phyloP scores from a whole-genome alignment of 92 coral and sea anemone genomes.

The Paragorgia papillata region DNA sequence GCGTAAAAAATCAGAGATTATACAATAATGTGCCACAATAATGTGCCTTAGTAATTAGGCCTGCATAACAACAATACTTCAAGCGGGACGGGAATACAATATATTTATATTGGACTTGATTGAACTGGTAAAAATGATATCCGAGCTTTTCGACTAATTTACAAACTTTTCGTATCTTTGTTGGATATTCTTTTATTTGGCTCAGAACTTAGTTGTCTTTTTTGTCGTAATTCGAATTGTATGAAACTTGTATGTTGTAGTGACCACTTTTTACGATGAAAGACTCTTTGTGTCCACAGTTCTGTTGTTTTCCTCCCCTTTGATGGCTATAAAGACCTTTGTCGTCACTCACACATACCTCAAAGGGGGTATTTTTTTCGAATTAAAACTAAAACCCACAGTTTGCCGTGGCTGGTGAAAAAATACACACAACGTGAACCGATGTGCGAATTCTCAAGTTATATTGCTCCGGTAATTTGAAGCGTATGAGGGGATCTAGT shows the following conservation, averaged over 20 bases:
- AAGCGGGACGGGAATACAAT: constrained; percentile 32
- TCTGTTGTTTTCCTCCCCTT: too few species aligned
- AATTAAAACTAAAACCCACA: background rate
- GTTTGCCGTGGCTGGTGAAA: background rate
- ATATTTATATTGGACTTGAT: constrained; percentile 25
- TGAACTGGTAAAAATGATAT: background rate
- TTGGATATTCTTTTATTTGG: background rate
- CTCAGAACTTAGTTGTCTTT: too few species aligned
- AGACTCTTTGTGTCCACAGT: background rate
- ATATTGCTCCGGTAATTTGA: constrained; percentile 16
- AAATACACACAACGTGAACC: background rate
- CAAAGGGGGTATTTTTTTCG: background rate
- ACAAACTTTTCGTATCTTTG: background rate
- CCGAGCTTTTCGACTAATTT: background rate
- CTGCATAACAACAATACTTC: constrained; percentile 4
- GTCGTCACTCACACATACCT: background rate
- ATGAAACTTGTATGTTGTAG: background rate
- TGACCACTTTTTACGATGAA: background rate
- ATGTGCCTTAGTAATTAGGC: background rate
- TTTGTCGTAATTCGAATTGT: too few species aligned
- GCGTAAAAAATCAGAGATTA: constrained; percentile 4
- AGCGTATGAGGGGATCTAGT: background rate
- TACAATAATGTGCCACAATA: too few species aligned
- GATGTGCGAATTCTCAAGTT: constrained; percentile 4
- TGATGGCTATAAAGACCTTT: background rate